A percentile compares a stretch with the other conserved stretches of the same genome.
phyloP scores from a whole-genome alignment of 2,888 invertebrate species.

The Drosophila quinaria region DNA sequence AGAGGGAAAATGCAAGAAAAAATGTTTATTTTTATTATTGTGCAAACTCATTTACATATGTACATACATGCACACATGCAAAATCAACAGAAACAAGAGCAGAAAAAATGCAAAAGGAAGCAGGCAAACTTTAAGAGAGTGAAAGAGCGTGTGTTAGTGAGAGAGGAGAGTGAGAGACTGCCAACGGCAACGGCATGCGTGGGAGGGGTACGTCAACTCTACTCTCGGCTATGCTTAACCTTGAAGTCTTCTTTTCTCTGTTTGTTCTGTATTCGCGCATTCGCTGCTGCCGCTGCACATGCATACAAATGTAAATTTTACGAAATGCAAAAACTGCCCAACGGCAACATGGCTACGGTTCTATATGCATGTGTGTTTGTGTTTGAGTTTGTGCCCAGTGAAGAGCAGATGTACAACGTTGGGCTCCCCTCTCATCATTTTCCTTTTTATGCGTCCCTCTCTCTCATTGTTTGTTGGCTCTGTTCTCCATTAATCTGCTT shows the following conservation, averaged over 20 bases:
- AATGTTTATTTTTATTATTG: conserved; percentile 64
- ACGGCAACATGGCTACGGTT: conserved; percentile 56
- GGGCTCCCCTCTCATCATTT: conserved; percentile 62
- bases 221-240: conserved; percentile 64
- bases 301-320: conserved; percentile 75
- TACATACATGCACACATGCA: conserved; percentile 48
- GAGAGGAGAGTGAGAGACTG: conserved; percentile 2
- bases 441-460: conserved; percentile 37
- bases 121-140: conserved; percentile 54
- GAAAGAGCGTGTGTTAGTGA: conserved; percentile 4
- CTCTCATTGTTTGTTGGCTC: conserved; percentile 27
- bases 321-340: conserved; percentile 63
- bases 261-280: conserved; percentile 53
- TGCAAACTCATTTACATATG: conserved; percentile 64
- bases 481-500: conserved; percentile 69
- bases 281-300: conserved; percentile 50
- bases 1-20: conserved; percentile 66
- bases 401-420: conserved; percentile 67
- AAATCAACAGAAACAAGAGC: conserved; percentile 39
- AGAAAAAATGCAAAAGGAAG: conserved; percentile 49
- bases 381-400: conserved; percentile 5
- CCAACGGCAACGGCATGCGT: conserved; percentile 32
- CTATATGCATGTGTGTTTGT: conserved; percentile 6
- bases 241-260: conserved; percentile 59
- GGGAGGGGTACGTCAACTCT: conserved; percentile 54